Base-by-base conservation (phyloP, 1,140 invertebrate genomes). In the Temnothorax longispinosus region DNA sequence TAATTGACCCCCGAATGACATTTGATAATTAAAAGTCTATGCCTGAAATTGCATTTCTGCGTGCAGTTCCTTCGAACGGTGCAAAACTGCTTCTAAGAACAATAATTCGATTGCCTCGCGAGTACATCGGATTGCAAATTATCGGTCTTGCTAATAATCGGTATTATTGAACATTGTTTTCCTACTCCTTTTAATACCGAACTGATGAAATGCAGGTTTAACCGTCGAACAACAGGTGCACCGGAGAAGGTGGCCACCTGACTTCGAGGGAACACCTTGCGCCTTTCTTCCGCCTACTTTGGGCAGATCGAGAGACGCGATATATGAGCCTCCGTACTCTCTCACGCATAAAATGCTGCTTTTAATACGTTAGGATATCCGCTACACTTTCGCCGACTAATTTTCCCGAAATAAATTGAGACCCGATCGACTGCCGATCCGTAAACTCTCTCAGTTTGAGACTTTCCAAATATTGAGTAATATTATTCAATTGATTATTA, bases 231-330 rank as follows among this genome's bases (percentile, higher is more conserved):
- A 92, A 94, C 93, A 94, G 93, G 93, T 94, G 93, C 88, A 81
- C 15, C 27, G 56, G 82, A 80, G 80, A 92, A 82, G 81, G 88
- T 92, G 67, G 88, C 92, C 93, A 94, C 91, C 93, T 93, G 93
- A 93, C 93, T 87, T 35, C 15, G 85, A 15, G 85, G 11, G 72
- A 87, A 89, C 93, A 93, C 91, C 93, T 94, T 94, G 93, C 88
- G 84, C 87, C 87, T 87, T 88, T 88, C 88, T 90, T 92, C 89
- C 72, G 64, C 76, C 69, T 84, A 84, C 80, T 75, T 84, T 44
- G 80, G 54, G 69, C 69, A 84, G 80, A 84, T 84, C 80, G 54
- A 62, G 41, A 75, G 54, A 84, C 67, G 67, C 80, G 80, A 84
- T 84, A 84, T 74, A 52, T 50, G 54, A 75, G 71, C 69, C 54